phyloP scores from a whole-genome alignment of 37 sponge, comb jelly and placozoan species.

The Theonella swinhoei region DNA sequence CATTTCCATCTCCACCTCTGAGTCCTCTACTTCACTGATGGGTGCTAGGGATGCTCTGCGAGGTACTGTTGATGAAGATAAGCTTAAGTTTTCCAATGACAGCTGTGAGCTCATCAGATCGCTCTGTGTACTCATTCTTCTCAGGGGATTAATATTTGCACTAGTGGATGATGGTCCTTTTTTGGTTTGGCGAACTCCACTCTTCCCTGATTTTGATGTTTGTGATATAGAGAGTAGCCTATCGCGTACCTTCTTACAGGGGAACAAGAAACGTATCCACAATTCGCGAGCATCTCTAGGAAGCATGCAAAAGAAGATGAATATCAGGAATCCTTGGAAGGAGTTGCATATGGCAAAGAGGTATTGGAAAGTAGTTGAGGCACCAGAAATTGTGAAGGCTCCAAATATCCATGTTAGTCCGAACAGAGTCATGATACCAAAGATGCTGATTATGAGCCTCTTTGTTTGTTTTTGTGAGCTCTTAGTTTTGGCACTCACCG shows the following conservation, averaged over 20 bases:
- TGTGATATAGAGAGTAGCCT: neutral
- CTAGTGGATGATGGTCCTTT: neutral
- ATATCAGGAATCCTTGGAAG: slow-evolving; percentile 51
- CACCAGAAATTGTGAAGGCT: slow-evolving; percentile 27
- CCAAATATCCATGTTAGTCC: slow-evolving; percentile 74
- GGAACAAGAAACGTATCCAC: slow-evolving; percentile 23
- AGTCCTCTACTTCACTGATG: no score
- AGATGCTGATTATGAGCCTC: slow-evolving; percentile 1
- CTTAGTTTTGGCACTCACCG: no score
- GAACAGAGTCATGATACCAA: slow-evolving; percentile 28
- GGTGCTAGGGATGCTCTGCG: neutral
- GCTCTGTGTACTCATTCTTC: no score
- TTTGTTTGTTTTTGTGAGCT: neutral
- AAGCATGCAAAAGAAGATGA: slow-evolving; percentile 41
- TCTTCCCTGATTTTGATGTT: neutral
- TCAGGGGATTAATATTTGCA: no score
- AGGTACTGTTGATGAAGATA: neutral
- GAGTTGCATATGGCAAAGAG: slow-evolving; percentile 61
- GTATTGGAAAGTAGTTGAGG: slow-evolving; percentile 29
- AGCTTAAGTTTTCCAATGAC: no score
- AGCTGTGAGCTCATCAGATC: no score
- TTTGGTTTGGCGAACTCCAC: neutral
- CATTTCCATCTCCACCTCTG: no score
- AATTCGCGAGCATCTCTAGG: slow-evolving; percentile 18
- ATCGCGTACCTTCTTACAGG: no score